Base-by-base conservation (phyloP, 2,888 invertebrate genomes). In the Cryptus armator region DNA sequence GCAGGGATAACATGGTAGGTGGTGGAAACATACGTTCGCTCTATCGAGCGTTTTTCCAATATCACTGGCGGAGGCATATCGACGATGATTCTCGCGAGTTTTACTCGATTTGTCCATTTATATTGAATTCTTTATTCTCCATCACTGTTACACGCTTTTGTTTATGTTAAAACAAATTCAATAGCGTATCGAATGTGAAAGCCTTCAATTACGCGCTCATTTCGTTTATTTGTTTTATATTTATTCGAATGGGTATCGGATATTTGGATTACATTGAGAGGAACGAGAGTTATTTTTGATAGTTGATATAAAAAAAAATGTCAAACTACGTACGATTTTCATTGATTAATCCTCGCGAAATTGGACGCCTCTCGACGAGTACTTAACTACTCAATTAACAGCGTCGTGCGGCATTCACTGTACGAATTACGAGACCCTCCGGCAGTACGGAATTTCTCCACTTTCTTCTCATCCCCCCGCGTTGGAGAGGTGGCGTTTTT, bases 321-420 rank as follows among this genome's bases (percentile, higher is more conserved):
- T 3, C 9, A 16, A 53, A 3, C 53, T 16, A 53, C 53, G 53
- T 19, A 3, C 16, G 10, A 3, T 53, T 53, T 53, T 10, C 37
- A 2, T 19, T 19, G 53, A 53, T 53, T 53, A 53, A 53, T 53
- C 19, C 19, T 16, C 7, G 2, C 2, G 16, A 53, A 2, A 53
- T 6, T 19, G 53, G 19, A 10, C 10, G 53, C 53, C 37, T 14
- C 24, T n/a, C 71, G 56, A 72, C 53, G 71, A 72, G 71, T 72
- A 72, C 56, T 72, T 72, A 72, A 72, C 43, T n/a, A 72, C 71
- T 72, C 56, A 72, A 72, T 72, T 72, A 72, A 56, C 56, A 53
- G 56, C 43, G 44, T 53, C 14, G 24, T 43, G 19, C 56, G 71
- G 24, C 43, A 24, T 56, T 44, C 56, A 43, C 24, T 24, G 56